These are phyloP conservation scores for Brachypodius melanocephalos DNA, from an alignment of 2,113 vertebrate genomes.

Conservation along the genomic window DNA sequence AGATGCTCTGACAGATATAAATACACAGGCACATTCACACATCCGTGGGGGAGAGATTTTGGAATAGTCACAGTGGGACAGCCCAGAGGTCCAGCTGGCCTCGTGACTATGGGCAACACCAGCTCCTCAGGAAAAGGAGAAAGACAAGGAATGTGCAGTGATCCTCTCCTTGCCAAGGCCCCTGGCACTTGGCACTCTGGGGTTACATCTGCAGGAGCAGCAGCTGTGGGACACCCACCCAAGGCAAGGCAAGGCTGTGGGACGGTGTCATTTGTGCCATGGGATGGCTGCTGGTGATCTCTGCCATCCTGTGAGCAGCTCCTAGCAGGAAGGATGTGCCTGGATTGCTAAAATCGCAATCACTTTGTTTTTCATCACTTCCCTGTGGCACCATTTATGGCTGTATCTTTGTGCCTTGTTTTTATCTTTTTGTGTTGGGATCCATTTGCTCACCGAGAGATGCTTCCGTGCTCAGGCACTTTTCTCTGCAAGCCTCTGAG, in stretches of 20 bases:
- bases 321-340: not conserved
- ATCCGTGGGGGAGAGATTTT: not conserved
- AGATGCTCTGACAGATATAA: not conserved
- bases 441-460: not conserved
- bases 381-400: not conserved
- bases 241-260: not conserved
- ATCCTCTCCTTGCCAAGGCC: not conserved
- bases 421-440: not conserved
- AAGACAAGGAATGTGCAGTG: not conserved
- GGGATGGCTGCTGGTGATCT: not conserved
- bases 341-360: not conserved
- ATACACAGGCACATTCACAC: not conserved
- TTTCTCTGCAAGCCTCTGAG: not conserved
- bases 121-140: not conserved
- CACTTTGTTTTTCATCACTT: not conserved
- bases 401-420: accelerated
- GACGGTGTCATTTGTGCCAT: accelerated
- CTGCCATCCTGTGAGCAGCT: not conserved
- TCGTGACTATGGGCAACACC: not conserved
- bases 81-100: not conserved
- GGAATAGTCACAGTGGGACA: not conserved
- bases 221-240: not conserved
- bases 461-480: accelerated
- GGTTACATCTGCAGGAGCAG: not conserved
- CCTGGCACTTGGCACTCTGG: not conserved